These are phyloP conservation scores for Cercopithecus mona DNA, from an alignment of 2,113 vertebrate genomes.

Conservation along the genomic window DNA sequence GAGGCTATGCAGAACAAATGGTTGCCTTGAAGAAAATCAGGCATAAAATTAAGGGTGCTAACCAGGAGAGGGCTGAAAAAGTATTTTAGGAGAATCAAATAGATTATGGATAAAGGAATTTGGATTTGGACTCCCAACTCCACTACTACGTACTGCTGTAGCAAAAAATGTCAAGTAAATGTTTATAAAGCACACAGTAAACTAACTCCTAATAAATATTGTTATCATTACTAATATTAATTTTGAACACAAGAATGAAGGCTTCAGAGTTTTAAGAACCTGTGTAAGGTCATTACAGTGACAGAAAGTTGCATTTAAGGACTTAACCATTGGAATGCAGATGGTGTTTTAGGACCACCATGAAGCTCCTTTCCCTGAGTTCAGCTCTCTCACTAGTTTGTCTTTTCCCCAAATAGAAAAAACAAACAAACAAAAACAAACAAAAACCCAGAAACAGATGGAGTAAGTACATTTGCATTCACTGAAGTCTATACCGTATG, in stretches of 20 bases:
- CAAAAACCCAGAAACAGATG: not conserved
- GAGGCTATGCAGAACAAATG: not conserved
- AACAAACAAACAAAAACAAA: too few relatives aligned
- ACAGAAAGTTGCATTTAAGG: not conserved
- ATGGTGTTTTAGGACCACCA: not conserved
- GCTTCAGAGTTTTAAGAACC: not conserved
- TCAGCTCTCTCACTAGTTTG: not conserved
- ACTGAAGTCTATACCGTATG: not conserved
- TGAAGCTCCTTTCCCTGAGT: not conserved
- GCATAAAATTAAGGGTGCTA: not conserved
- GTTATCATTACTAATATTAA: not conserved
- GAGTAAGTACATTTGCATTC: not conserved
- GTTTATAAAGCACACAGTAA: not conserved
- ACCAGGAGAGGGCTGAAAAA: not conserved
- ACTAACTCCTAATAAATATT: too few relatives aligned
- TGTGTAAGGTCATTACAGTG: not conserved
- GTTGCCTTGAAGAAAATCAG: not conserved
- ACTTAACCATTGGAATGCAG: not conserved
- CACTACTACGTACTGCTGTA: accelerated
- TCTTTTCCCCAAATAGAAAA: not conserved
- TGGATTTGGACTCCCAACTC: not conserved
- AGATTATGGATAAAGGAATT: not conserved
- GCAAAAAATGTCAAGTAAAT: not conserved
- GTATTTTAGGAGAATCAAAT: not conserved
- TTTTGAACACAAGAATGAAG: not conserved